These are phyloP conservation scores for Celastrina argiolus DNA, from an alignment of 2,888 invertebrate genomes.

Conservation along the genomic window DNA sequence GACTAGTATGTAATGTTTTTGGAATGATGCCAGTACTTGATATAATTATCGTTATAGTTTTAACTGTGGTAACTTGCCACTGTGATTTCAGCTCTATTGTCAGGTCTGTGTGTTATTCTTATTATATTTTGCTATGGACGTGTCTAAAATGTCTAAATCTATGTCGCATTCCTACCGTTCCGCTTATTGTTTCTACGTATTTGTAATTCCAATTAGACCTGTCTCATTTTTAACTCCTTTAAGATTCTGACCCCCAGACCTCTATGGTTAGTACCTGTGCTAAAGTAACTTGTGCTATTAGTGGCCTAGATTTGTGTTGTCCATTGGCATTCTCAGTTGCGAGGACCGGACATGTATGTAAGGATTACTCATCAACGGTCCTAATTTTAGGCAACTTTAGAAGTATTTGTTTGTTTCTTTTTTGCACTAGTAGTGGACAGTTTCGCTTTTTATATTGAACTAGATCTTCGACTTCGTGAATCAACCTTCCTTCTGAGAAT, in stretches of 20 bases:
- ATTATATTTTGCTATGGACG: no score
- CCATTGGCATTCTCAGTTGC: background rate
- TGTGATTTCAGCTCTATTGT: no score
- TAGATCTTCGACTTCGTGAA: no score
- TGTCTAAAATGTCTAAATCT: background rate
- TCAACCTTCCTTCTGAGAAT: no score
- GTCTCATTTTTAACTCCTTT: slow-evolving; percentile 1
- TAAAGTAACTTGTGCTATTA: background rate
- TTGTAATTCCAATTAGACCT: slow-evolving; percentile 8
- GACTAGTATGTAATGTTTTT: no score
- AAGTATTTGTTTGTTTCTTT: background rate
- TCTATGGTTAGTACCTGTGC: background rate
- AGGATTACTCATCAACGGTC: background rate
- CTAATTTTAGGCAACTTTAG: background rate
- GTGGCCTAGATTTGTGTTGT: background rate
- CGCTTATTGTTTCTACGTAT: slow-evolving; percentile 1
- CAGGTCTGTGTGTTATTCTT: no score
- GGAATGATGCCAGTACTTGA: no score
- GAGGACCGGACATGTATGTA: background rate
- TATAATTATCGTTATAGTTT: no score
- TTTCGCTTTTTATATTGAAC: no score
- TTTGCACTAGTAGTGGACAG: no score
- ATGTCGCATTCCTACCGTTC: background rate
- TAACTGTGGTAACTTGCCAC: no score
- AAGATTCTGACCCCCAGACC: background rate